Conservation (phyloP, 2,113 vertebrate genomes). For the Stegastes partitus region DNA sequence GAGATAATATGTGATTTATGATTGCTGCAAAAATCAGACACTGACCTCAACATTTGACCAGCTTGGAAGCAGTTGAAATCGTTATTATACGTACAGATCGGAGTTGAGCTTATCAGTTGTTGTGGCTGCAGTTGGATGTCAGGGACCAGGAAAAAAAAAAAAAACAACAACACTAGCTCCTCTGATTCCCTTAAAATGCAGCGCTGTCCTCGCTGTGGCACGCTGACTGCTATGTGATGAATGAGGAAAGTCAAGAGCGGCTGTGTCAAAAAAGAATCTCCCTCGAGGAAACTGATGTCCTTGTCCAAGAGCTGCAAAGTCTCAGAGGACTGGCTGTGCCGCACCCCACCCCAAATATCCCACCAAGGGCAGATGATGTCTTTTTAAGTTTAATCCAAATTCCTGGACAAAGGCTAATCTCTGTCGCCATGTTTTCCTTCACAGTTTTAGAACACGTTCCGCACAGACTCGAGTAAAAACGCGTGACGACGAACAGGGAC, state of each 20-base stretch:
- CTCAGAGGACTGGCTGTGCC: constrained; percentile 51
- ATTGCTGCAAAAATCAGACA: background rate
- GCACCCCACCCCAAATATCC: constrained; percentile 39
- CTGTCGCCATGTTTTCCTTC: constrained; percentile 6
- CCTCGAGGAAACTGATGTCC: constrained; percentile 71
- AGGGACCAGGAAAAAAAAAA: constrained; percentile 18
- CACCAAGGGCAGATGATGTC: constrained; percentile 64
- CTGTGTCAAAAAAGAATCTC: constrained; percentile 65
- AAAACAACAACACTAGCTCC: constrained; percentile 3
- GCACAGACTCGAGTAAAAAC: background rate
- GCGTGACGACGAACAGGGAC: background rate
- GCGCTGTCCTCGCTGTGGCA: constrained; percentile 8
- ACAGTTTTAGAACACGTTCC: background rate
- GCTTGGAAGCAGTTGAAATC: background rate
- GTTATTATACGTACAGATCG: background rate
- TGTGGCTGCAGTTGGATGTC: constrained; percentile 1
- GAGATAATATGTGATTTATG: constrained; percentile 8
- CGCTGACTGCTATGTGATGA: constrained; percentile 58
- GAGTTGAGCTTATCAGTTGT: background rate
- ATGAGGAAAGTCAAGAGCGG: constrained; percentile 65
- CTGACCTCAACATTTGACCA: background rate
- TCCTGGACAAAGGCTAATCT: constrained; percentile 27
- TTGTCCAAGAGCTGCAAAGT: constrained; percentile 61
- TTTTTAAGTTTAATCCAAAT: constrained; percentile 56
- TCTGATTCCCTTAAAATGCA: constrained; percentile 32